Evolutionary conservation across 2,888 invertebrate species (phyloP), one percentile per base, ranked within the genome.

Genomic region (Lochmaea capreae): DNA sequence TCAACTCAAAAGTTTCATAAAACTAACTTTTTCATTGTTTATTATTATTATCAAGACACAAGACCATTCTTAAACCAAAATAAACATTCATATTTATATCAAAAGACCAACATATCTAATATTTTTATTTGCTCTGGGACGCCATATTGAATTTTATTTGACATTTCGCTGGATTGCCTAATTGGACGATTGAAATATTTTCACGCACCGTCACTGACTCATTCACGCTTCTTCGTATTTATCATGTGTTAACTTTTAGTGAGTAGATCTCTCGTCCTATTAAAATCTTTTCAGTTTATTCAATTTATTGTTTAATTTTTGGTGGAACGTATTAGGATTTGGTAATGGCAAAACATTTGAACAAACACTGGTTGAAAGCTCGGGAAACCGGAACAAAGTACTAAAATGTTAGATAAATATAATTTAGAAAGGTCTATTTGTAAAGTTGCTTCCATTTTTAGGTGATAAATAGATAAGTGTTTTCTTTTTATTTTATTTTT

Each of bases 381-480:
- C 16, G 8, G 10, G 9, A 54, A 54, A 54, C 16, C 54, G 16
- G 54, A 54, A 54, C 54, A 16, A 54, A 54, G 54, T 54, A 18
- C 54, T 54, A 54, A 54, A 54, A 54, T 10, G 8, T 54, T 54
- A 16, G 10, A 54, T 54, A 54, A 54, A 54, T 54, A 54, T 54
- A 54, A 54, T 54, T 54, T 54, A 54, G 54, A 16, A 54, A 16
- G 54, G 54, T 54, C 16, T 54, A 10, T 54, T 54, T 18, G 54
- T 54, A 54, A 54, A 54, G 16, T 54, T 54, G 54, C 54, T 54
- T 54, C 54, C 54, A 18, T 54, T 54, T 54, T 54, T 54, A 54
- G 54, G 54, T 54, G 54, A 54, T 54, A 54, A 54, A 54, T 54
- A 18, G 54, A 54, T 54, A 54, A 54, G 54, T 54, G 54, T 18